Evolutionary conservation across 2,113 vertebrate genomes (phyloP).

Genomic region (Petaurus breviceps): DNA sequence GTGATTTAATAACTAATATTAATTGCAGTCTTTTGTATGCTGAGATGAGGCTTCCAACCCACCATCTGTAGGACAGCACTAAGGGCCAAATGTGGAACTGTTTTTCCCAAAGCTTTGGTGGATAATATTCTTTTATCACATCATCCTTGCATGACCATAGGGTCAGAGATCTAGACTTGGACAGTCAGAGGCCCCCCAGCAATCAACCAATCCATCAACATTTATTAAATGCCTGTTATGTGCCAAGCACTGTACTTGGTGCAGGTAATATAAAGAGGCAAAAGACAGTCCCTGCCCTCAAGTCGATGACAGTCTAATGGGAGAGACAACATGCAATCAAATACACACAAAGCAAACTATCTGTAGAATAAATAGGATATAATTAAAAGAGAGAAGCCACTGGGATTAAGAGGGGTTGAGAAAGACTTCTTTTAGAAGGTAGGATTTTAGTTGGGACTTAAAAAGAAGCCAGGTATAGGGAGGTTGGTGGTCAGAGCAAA

Average conservation of each 20-base stretch:
- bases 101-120: neutral
- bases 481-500: too few species aligned
- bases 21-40: constrained; percentile 19
- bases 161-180: neutral
- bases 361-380: neutral
- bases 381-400: neutral
- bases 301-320: neutral
- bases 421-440: neutral
- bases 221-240: neutral
- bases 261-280: neutral
- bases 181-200: neutral
- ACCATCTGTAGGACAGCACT: neutral
- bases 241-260: neutral
- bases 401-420: neutral
- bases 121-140: neutral
- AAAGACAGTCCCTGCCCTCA: neutral
- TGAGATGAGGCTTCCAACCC: neutral
- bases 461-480: neutral
- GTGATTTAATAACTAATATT: constrained; percentile 17
- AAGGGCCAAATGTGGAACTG: neutral
- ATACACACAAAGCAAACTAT: neutral
- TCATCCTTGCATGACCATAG: neutral
- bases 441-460: too few species aligned
- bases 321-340: neutral
- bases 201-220: neutral